Percentiles rank a stretch among this genome's conserved stretches.
These are phyloP conservation scores for Mobula birostris DNA, from an alignment of 2,113 vertebrate species.

Conservation along the genomic window DNA sequence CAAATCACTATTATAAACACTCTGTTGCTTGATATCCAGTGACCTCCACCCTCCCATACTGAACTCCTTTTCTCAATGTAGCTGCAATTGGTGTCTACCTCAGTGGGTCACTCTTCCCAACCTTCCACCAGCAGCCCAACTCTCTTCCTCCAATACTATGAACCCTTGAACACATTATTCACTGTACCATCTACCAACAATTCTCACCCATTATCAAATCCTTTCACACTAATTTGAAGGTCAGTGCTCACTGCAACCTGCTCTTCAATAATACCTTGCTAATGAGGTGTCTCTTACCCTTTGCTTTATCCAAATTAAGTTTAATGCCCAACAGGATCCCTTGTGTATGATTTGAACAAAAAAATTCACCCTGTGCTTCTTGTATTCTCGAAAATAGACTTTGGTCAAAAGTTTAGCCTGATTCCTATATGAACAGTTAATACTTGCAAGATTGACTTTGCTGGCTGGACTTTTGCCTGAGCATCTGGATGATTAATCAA, in stretches of 20 bases:
- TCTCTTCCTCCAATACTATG: too few relatives aligned
- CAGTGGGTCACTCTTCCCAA: neutral
- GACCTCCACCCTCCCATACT: neutral
- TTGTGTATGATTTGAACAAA: neutral
- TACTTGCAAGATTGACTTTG: neutral
- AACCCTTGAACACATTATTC: too few relatives aligned
- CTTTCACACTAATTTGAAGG: neutral
- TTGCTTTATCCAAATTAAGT: neutral
- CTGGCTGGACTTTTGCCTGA: neutral
- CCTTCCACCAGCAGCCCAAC: too few relatives aligned
- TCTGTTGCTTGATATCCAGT: neutral
- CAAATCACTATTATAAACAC: neutral
- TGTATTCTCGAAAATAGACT: neutral
- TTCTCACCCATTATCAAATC: too few relatives aligned
- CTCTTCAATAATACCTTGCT: neutral
- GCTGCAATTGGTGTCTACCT: neutral
- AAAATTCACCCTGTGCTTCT: neutral
- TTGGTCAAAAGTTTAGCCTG: neutral
- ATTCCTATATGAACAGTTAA: neutral
- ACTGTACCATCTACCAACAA: too few relatives aligned
- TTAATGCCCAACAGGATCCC: neutral
- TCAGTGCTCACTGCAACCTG: neutral
- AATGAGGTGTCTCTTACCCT: neutral
- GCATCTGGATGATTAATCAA: neutral
- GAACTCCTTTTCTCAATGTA: neutral